Base-by-base conservation (phyloP, 2,888 invertebrate genomes). In the Celastrina argiolus region DNA sequence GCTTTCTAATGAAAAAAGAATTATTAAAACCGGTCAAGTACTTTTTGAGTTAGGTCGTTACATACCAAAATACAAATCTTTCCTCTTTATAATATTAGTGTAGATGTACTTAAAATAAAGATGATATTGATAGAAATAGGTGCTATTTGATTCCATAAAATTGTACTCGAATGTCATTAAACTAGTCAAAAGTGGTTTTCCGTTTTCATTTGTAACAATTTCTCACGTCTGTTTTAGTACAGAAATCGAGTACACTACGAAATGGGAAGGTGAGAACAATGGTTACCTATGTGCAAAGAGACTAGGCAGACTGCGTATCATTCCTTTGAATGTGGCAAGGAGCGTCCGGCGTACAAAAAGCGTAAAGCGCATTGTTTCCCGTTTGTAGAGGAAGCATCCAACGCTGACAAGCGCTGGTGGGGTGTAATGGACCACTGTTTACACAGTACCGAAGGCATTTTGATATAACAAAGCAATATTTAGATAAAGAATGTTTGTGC, bases 351-450 rank as follows among this genome's bases (percentile, higher is more conserved):
- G 69, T 78, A 78, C 80, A 87, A 88, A 88, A 87, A 87, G 83
- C 80, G 80, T 82, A 83, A 82, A 82, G 80, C 78, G 79, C 78
- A 84, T 88, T 90, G 89, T 89, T 84, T 80, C 82, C 72, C 77
- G 74, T 77, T 78, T 74, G 78, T 74, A 75, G 73, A 80, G 82
- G 81, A 84, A 85, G 81, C 75, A 79, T 85, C 80, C 78, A 78
- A 74, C 71, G 73, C 77, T 81, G 82, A 80, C 85, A 83, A 77
- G 76, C 78, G 78, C 77, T 77, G 75, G 75, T 74, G 75, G 76
- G 76, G 77, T 81, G 80, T 85, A 85, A 87, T 87, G 82, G 83
- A 85, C 78, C 76, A 76, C 78, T 85, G 80, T 85, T 85, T 85
- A 81, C 83, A 79, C 79, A 79, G 77, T 67, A 77, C 78, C 74